These are phyloP conservation scores for Xiphophorus couchianus DNA, from an alignment of 2,113 vertebrate genomes.

Conservation along the genomic window DNA sequence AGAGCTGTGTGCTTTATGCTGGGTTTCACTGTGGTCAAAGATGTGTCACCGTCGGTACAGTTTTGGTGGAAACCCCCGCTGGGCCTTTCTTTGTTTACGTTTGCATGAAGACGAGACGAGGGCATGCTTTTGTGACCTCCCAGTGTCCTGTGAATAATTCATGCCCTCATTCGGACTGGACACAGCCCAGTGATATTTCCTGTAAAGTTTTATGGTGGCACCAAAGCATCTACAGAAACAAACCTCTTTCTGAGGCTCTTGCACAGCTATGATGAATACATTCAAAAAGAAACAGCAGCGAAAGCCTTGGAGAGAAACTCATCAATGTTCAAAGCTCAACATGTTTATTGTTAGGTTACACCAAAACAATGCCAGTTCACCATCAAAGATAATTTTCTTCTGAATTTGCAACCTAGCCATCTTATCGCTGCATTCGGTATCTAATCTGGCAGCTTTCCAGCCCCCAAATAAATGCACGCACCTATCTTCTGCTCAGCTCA, in stretches of 20 bases:
- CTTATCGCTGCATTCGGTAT: conserved; percentile 10
- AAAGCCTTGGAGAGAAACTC: conserved; percentile 1
- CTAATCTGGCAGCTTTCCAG: conserved; percentile 22
- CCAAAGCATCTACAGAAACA: conserved; percentile 34
- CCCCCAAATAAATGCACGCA: conserved; percentile 5
- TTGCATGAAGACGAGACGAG: conserved; percentile 30
- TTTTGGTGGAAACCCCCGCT: conserved; percentile 9
- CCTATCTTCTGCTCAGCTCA: conserved; percentile 37
- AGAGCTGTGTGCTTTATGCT: neutral
- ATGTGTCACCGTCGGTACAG: conserved; percentile 41
- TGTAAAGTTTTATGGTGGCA: conserved; percentile 25
- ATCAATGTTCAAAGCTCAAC: neutral
- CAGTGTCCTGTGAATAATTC: conserved; percentile 73
- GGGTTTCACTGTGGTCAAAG: conserved; percentile 2
- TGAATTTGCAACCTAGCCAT: neutral
- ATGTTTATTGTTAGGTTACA: neutral
- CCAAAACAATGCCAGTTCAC: neutral
- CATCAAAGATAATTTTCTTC: conserved; percentile 15
- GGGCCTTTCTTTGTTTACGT: conserved; percentile 9
- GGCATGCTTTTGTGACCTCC: conserved; percentile 66
- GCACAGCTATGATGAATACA: neutral
- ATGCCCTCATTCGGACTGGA: conserved; percentile 62
- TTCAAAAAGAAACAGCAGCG: neutral
- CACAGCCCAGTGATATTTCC: conserved; percentile 35
- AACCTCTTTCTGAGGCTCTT: conserved; percentile 30